Conservation (phyloP, 2,888 invertebrate species). For the Catonia carolina region DNA sequence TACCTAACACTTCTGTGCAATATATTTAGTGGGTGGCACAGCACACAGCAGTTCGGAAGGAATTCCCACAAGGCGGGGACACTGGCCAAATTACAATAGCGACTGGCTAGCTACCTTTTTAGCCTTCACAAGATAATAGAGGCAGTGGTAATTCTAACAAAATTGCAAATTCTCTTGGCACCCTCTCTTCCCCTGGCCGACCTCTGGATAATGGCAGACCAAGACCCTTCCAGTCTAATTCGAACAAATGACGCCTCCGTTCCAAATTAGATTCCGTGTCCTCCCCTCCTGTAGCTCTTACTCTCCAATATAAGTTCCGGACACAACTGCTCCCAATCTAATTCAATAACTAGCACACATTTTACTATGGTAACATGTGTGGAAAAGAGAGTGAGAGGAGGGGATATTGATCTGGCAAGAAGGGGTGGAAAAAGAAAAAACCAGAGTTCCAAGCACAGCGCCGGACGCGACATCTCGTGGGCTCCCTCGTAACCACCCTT, state of each 20-base stretch:
- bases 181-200: slow-evolving; percentile 8
- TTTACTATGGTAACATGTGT: slow-evolving; percentile 36
- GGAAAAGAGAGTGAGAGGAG: slow-evolving; percentile 5
- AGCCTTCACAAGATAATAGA: slow-evolving; percentile 27
- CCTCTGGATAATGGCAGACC: slow-evolving; percentile 27
- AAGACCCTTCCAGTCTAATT: slow-evolving; percentile 32
- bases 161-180: slow-evolving; percentile 33
- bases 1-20: no score
- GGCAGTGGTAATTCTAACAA: slow-evolving; percentile 33
- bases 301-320: slow-evolving; percentile 33
- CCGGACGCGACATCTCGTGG: slow-evolving; percentile 10
- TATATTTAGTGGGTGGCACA: no score
- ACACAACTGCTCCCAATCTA: slow-evolving; percentile 27
- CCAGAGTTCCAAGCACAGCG: no score
- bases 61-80: slow-evolving; percentile 1
- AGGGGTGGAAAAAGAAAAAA: no score
- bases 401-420: no score
- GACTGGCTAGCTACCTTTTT: slow-evolving; percentile 15
- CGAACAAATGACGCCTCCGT: slow-evolving; percentile 35
- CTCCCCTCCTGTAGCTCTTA: slow-evolving; percentile 45
- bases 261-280: slow-evolving; percentile 40
- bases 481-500: neutral
- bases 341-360: slow-evolving; percentile 35
- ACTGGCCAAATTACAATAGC: neutral
- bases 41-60: no score